phyloP scores from a whole-genome alignment of 2,888 invertebrate genomes.

The Furcula furcula region DNA sequence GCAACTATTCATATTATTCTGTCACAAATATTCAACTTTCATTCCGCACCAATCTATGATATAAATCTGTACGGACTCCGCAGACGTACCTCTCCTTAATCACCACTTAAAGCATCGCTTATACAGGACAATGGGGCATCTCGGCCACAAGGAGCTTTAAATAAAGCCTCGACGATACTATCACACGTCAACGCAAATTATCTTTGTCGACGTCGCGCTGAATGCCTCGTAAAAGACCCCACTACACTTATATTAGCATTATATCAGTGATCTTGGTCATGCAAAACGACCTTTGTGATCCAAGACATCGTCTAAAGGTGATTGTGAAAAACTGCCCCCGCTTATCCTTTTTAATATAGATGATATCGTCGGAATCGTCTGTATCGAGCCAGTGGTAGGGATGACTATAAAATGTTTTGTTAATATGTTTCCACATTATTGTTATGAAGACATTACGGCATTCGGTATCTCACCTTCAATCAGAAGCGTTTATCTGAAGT shows the following conservation, averaged over 20 bases:
- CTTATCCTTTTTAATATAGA: constrained; percentile 42
- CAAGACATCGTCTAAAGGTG: constrained; percentile 39
- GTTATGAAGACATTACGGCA: no score
- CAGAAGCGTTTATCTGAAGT: no score
- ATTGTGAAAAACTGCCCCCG: constrained; percentile 35
- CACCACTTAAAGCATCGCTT: constrained; percentile 49
- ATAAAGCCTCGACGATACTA: constrained; percentile 56
- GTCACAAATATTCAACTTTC: not conserved
- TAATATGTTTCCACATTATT: no score
- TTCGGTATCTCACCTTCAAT: no score
- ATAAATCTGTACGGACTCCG: constrained; percentile 25
- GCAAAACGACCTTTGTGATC: constrained; percentile 50
- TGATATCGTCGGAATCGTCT: constrained; percentile 37
- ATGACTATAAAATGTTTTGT: no score
- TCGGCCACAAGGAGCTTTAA: constrained; percentile 37
- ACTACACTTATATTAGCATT: constrained; percentile 62
- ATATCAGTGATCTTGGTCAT: constrained; percentile 65
- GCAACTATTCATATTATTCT: not conserved
- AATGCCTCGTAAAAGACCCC: constrained; percentile 60
- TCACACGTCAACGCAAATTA: constrained; percentile 65
- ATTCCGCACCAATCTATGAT: constrained; percentile 23
- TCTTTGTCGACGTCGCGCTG: constrained; percentile 45
- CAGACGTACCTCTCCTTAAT: constrained; percentile 30
- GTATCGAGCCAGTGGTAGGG: constrained; percentile 6
- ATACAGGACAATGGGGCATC: constrained; percentile 47